Conservation (phyloP, 35 echinoderm and acorn worm species). For the Holothuria glaberrima region DNA sequence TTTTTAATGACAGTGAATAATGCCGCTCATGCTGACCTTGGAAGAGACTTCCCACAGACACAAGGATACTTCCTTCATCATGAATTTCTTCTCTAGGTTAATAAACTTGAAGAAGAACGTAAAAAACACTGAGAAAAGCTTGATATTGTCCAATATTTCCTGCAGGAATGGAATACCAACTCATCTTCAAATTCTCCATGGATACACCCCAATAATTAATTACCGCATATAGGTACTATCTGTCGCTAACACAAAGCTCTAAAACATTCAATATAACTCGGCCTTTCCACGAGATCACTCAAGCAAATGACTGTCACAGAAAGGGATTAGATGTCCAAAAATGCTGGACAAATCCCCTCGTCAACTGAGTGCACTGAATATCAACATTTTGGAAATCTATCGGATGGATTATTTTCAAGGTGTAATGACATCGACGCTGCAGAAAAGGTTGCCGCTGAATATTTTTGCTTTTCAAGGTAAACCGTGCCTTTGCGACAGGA, state of each 20-base stretch:
- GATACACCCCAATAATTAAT: conserved; percentile 42
- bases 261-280: conserved; percentile 23
- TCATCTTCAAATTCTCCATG: conserved; percentile 18
- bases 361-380: not conserved
- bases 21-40: conserved; percentile 10
- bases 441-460: too few species aligned
- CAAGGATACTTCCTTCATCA: not conserved
- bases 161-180: not conserved
- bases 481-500: too few species aligned
- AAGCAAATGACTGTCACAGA: conserved; percentile 4
- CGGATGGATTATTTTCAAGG: too few species aligned
- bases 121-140: not conserved
- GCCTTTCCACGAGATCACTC: conserved; percentile 15
- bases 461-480: too few species aligned
- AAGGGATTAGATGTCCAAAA: not conserved
- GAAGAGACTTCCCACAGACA: not conserved
- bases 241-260: conserved; percentile 23
- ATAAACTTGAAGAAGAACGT: too few species aligned
- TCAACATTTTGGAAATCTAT: too few species aligned
- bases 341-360: conserved; percentile 1
- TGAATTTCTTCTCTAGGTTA: too few species aligned
- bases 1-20: not conserved
- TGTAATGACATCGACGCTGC: too few species aligned
- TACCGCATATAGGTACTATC: not conserved
- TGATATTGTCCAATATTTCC: conserved; percentile 22